Conservation (phyloP, 2,113 vertebrate species). For the Gasterosteus nipponicus region DNA sequence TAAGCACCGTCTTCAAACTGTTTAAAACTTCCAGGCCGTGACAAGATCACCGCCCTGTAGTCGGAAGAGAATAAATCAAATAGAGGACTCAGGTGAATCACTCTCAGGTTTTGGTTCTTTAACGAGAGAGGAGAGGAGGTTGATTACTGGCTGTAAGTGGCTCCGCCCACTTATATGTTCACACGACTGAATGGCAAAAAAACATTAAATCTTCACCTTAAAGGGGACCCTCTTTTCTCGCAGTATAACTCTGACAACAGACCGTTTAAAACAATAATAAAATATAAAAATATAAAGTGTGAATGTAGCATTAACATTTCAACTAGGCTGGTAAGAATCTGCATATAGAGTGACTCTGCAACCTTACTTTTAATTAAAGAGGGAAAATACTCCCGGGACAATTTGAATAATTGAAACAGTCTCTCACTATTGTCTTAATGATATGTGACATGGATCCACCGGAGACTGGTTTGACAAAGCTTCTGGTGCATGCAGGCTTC, state of each 20-base stretch:
- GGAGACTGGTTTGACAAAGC: conserved; percentile 24
- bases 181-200: background rate
- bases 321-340: background rate
- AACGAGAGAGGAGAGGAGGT: conserved; percentile 13
- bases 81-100: background rate
- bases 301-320: background rate
- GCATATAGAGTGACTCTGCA: background rate
- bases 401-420: background rate
- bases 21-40: background rate
- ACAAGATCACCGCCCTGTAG: no score
- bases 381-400: conserved; percentile 10
- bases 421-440: background rate
- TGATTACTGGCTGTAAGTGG: conserved; percentile 4
- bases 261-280: background rate
- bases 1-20: background rate
- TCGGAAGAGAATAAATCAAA: background rate
- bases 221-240: background rate
- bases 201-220: background rate
- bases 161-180: conserved; percentile 11
- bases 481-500: background rate
- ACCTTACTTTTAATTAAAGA: background rate
- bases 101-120: conserved; percentile 1
- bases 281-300: background rate
- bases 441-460: background rate
- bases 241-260: background rate